Percentiles rank a stretch among this genome's conserved stretches.
Evolutionary conservation across 1,140 invertebrate species (phyloP).

Genomic region (Drosophila carrolli): DNA sequence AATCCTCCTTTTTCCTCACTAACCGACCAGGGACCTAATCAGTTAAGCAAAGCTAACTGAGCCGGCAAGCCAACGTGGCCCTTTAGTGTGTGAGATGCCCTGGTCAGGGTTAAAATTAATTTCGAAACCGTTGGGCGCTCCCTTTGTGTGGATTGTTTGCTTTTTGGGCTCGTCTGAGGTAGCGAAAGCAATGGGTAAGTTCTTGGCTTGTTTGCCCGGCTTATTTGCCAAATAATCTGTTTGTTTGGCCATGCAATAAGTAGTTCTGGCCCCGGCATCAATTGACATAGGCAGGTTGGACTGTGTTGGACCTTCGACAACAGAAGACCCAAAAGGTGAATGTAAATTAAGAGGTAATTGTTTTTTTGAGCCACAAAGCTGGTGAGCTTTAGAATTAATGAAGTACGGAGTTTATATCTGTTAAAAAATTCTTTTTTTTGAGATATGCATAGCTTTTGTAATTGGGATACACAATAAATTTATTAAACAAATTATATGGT

Average conservation of each 20-base stretch:
- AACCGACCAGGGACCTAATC: constrained; percentile 38
- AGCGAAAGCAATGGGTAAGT: constrained; percentile 26
- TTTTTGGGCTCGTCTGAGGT: constrained; percentile 14
- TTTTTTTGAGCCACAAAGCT: constrained; percentile 14
- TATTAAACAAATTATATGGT: too few relatives aligned
- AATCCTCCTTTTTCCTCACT: constrained; percentile 6
- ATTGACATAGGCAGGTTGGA: constrained; percentile 36
- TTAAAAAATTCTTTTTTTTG: too few relatives aligned
- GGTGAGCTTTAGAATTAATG: constrained; percentile 15
- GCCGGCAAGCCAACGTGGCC: constrained; percentile 11
- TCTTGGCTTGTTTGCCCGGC: constrained; percentile 35
- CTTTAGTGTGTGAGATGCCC: background rate
- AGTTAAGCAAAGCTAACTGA: constrained; percentile 51
- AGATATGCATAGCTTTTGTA: too few relatives aligned
- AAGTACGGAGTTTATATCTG: background rate
- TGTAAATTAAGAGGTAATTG: constrained; percentile 40
- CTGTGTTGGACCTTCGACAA: constrained; percentile 20
- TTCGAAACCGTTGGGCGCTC: constrained; percentile 33
- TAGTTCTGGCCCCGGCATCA: constrained; percentile 22
- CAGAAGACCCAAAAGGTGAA: constrained; percentile 17
- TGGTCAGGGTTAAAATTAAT: constrained; percentile 48
- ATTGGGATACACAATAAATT: too few relatives aligned
- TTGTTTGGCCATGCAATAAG: constrained; percentile 54
- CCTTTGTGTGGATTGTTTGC: constrained; percentile 43
- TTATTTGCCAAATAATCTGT: constrained; percentile 55